Conservation (phyloP, 2,888 invertebrate genomes). For the Volucella inflata region DNA sequence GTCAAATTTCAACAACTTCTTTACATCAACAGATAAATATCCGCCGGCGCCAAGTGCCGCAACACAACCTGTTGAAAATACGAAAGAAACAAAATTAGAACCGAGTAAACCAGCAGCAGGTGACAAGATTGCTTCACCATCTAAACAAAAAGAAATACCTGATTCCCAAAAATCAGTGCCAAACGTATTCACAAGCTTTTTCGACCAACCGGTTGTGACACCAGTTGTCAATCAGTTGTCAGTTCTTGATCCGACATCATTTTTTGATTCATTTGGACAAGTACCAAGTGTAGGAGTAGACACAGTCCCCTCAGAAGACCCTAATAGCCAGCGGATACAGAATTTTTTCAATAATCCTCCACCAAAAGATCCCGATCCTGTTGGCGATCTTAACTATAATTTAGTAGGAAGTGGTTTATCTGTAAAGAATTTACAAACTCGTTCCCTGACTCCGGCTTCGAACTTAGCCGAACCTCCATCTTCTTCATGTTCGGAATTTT, state of each 20-base stretch:
- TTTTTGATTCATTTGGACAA: slow-evolving; percentile 78
- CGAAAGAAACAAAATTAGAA: neutral
- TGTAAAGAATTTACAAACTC: slow-evolving; percentile 77
- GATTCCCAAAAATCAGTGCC: slow-evolving; percentile 59
- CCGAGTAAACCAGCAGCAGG: slow-evolving; percentile 23
- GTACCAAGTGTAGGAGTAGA: slow-evolving; percentile 55
- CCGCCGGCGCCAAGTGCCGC: neutral
- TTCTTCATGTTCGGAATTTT: slow-evolving; percentile 83
- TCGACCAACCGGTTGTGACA: slow-evolving; percentile 70
- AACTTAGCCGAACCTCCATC: slow-evolving; percentile 83
- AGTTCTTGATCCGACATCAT: slow-evolving; percentile 77
- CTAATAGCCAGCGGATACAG: slow-evolving; percentile 81
- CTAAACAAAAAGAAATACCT: slow-evolving; percentile 38
- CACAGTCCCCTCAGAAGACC: slow-evolving; percentile 67
- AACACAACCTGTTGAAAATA: neutral
- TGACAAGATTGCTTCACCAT: slow-evolving; percentile 68
- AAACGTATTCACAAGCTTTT: slow-evolving; percentile 77
- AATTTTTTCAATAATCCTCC: slow-evolving; percentile 84
- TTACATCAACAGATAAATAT: neutral
- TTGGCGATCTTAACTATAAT: slow-evolving; percentile 82
- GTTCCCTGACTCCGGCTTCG: slow-evolving; percentile 81
- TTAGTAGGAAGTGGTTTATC: slow-evolving; percentile 81
- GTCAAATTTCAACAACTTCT: slow-evolving; percentile 39
- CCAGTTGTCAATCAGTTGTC: slow-evolving; percentile 56
- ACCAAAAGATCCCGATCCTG: slow-evolving; percentile 80